Conservation (phyloP, 2,113 vertebrate genomes). For the Leucosticte australis region DNA sequence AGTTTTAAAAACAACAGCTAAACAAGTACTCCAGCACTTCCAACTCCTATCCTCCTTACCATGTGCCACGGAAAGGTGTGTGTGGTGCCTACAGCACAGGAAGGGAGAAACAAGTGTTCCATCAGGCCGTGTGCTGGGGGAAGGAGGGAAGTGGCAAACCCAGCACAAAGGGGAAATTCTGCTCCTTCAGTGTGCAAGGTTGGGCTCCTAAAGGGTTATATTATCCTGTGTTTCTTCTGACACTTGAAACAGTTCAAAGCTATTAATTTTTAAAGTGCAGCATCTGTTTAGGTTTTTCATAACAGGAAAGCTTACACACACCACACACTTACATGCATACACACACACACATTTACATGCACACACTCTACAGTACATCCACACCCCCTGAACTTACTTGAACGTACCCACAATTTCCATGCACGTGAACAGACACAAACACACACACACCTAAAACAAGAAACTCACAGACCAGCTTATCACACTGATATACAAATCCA, state of each 20-base stretch:
- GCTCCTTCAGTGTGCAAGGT: not conserved
- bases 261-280: slow-evolving; percentile 80
- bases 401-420: not conserved
- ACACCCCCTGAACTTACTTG: not conserved
- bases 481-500: not conserved
- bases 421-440: not conserved
- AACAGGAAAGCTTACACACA: slow-evolving; percentile 54
- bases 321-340: slow-evolving; percentile 18
- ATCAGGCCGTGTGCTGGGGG: not conserved
- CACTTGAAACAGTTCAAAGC: slow-evolving; percentile 79
- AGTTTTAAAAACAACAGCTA: not conserved
- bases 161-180: not conserved
- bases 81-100: not conserved
- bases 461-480: not conserved
- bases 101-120: not conserved
- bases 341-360: not conserved
- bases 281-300: slow-evolving; percentile 73
- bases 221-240: slow-evolving; percentile 70
- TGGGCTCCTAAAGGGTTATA: slow-evolving; percentile 64
- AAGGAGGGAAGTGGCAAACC: not conserved
- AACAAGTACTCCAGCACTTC: not conserved
- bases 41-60: not conserved
- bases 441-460: not conserved
- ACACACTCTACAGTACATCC: not conserved
- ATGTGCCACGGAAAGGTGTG: not conserved